Evolutionary conservation across 2,797 vertebrate genomes (phyloP), one percentile per base, ranked within the genome.

Genomic region (Aeoliscus strigatus): DNA sequence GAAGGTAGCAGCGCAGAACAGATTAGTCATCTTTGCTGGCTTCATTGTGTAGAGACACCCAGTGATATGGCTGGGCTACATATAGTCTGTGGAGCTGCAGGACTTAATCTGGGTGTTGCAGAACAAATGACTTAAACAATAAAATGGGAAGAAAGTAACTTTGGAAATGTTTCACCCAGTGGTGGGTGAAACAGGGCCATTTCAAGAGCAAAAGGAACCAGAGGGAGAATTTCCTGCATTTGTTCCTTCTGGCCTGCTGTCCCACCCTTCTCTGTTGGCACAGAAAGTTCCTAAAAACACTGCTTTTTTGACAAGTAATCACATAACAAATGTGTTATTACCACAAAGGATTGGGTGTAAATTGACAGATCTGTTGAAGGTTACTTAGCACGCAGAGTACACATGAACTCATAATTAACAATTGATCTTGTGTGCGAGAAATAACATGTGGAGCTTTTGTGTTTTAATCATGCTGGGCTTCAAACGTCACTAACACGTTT

Each of bases 181-280:
- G 67, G 75, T 82, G 57, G 75, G 81, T 75, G 65, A 42, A 61
- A 75, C 75, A 73, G 55, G 56, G 56, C 64, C 62, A 77, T 77
- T 82, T 81, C 39, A 58, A 59, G 64, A 67, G 73, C 54, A 70
- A 58, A 76, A 74, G 71, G 60, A 74, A 61, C 73, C 73, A 50
- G 60, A 75, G 70, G 80, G 68, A 80, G 70, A 70, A 65, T 77
- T 80, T 77, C 66, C 75, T 72, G 59, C 73, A 70, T 79, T 69
- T 79, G 66, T 79, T 81, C 80, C 69, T 72, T 70, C 60, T 43
- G 55, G 50, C 39, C 35, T 60, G 59, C 66, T 70, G 53, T 64
- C 77, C 71, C 68, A 40, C 52, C 36, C 64, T 42, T 59, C 66
- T 81, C 53, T 63, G 35, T 60, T 70, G 72, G 63, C 62, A 62